A percentile compares a stretch with the other conserved stretches of the same genome.
phyloP scores from a whole-genome alignment of 2,888 invertebrate genomes.

The Bedellia somnulentella region DNA sequence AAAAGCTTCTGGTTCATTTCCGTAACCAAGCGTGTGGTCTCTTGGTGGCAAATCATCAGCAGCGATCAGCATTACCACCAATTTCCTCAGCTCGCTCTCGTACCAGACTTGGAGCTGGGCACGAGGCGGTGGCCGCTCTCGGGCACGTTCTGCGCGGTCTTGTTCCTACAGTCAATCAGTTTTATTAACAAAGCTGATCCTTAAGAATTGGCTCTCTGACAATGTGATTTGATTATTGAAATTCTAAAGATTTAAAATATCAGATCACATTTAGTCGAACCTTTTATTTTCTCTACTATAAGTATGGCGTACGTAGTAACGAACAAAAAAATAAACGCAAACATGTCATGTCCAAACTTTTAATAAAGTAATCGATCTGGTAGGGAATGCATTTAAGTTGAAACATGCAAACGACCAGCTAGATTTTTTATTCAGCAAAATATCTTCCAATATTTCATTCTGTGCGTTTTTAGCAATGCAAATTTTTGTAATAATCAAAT shows the following conservation, averaged over 20 bases:
- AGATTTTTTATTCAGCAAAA: constrained; percentile 27
- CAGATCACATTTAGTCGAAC: no score
- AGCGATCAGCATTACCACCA: constrained; percentile 83
- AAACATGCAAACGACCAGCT: constrained; percentile 51
- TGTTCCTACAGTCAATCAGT: constrained; percentile 39
- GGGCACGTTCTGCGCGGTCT: constrained; percentile 41
- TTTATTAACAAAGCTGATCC: no score
- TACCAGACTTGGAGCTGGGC: constrained; percentile 90
- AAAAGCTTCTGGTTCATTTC: constrained; percentile 80
- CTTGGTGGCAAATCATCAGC: constrained; percentile 81
- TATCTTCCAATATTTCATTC: constrained; percentile 20
- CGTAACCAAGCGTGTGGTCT: constrained; percentile 77
- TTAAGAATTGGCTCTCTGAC: no score
- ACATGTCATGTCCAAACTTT: no score
- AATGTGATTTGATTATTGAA: no score
- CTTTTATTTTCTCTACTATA: no score
- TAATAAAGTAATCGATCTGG: no score
- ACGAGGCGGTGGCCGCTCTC: constrained; percentile 75
- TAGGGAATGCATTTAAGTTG: constrained; percentile 37
- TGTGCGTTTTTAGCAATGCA: constrained; percentile 31
- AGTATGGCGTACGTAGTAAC: no score
- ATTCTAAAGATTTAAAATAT: no score
- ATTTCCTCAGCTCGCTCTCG: constrained; percentile 78
- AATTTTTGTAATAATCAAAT: constrained; percentile 2
- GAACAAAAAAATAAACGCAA: no score